Evolutionary conservation across 2,113 vertebrate species (phyloP).

Genomic region (Melanerpes formicivorus): DNA sequence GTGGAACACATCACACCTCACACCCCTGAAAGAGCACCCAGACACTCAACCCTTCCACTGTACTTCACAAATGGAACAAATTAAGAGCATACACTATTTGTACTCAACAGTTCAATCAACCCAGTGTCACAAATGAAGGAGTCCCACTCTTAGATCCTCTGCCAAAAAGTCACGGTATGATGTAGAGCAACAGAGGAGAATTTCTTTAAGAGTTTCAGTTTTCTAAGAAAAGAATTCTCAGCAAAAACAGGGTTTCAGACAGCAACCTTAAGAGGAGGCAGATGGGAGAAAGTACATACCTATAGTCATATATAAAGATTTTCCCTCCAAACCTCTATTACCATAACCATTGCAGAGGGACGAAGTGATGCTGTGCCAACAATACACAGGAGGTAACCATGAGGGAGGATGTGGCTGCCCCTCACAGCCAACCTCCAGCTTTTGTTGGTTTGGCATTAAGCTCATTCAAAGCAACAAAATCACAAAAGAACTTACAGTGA

Average conservation of each 20-base stretch:
- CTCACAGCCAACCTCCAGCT: not conserved
- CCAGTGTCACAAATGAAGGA: not conserved
- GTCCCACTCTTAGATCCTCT: not conserved
- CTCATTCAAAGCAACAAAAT: rapidly evolving
- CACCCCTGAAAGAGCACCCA: not conserved
- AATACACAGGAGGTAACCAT: rapidly evolving
- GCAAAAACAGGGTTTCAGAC: not conserved
- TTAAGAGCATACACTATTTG: not conserved
- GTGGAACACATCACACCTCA: not conserved
- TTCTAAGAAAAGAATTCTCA: not conserved
- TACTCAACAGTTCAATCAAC: not conserved
- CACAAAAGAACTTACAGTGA: not conserved
- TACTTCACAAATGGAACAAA: not conserved
- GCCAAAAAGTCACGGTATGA: not conserved
- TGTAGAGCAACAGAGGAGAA: not conserved
- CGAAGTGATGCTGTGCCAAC: rapidly evolving
- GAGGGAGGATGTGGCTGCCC: not conserved
- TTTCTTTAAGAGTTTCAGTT: not conserved
- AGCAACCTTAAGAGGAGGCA: not conserved
- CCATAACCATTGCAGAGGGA: rapidly evolving
- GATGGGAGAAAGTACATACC: not conserved
- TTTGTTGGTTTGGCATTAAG: not conserved
- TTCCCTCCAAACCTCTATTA: not conserved
- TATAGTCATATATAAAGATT: not conserved
- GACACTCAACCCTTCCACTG: not conserved